These are phyloP conservation scores for Pavo muticus DNA, from an alignment of 2,113 vertebrate genomes.

Conservation along the genomic window DNA sequence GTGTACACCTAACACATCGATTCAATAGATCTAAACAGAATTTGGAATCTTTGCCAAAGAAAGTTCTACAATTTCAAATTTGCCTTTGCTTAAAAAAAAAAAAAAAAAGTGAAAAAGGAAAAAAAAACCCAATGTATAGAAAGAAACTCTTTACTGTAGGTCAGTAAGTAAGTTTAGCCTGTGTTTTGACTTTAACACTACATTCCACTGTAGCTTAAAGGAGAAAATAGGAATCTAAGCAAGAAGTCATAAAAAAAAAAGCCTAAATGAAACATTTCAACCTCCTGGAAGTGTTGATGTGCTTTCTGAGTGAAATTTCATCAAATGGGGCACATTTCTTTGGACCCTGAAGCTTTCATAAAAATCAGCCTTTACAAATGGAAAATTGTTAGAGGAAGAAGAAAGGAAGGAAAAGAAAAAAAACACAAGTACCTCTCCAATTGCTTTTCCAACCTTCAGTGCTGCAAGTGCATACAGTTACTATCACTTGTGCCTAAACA, in stretches of 20 bases:
- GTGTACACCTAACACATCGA: neutral
- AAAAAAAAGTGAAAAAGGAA: neutral
- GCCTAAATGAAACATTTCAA: slow-evolving; percentile 22
- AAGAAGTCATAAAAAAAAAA: slow-evolving; percentile 38
- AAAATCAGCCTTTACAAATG: slow-evolving; percentile 7
- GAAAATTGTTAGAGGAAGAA: neutral
- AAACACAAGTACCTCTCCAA: neutral
- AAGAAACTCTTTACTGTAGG: neutral
- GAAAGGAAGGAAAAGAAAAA: no score
- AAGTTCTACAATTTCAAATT: neutral
- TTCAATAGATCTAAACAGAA: neutral
- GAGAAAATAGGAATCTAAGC: slow-evolving; percentile 15
- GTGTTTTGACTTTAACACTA: neutral
- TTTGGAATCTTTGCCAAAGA: neutral
- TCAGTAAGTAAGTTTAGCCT: neutral
- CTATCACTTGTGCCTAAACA: slow-evolving; percentile 13
- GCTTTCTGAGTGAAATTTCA: slow-evolving; percentile 41
- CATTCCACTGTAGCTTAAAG: neutral
- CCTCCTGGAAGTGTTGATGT: slow-evolving; percentile 17
- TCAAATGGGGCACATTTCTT: slow-evolving; percentile 20
- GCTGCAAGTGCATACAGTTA: slow-evolving; percentile 29
- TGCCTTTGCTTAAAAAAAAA: neutral
- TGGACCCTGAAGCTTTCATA: slow-evolving; percentile 22
- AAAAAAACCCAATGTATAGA: neutral
- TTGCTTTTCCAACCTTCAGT: slow-evolving; percentile 30